phyloP scores from a whole-genome alignment of 2,797 vertebrate species.

The Linurgus olivaceus region DNA sequence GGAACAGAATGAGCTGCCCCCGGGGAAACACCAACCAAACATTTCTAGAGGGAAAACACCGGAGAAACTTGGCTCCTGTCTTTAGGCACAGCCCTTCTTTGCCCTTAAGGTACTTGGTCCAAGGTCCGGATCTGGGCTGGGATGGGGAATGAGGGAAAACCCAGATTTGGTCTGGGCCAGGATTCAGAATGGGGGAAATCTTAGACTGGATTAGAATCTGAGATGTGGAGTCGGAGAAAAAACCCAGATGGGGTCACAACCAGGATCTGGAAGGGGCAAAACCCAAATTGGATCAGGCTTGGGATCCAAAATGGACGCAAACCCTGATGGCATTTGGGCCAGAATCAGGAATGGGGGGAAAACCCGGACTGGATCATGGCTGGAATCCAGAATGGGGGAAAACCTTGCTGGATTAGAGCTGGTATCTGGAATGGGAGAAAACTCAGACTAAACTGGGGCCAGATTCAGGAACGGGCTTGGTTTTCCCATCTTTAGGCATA shows the following conservation, averaged over 20 bases:
- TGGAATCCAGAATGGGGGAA: no score
- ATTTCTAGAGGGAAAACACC: background rate
- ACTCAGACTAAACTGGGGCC: rapidly evolving
- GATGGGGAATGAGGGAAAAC: background rate
- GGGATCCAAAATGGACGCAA: background rate
- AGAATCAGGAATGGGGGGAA: background rate
- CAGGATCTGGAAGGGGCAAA: background rate
- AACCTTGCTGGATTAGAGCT: background rate
- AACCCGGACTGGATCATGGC: rapidly evolving
- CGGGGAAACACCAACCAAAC: background rate
- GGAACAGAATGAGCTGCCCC: background rate
- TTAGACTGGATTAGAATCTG: background rate
- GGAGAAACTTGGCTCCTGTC: background rate
- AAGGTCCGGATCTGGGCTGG: background rate
- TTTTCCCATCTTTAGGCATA: background rate
- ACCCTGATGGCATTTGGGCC: background rate
- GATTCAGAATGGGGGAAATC: background rate
- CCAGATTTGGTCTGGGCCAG: background rate
- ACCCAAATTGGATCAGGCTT: background rate
- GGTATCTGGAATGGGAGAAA: background rate
- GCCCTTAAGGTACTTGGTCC: background rate
- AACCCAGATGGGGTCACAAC: background rate
- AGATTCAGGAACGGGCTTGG: rapidly evolving
- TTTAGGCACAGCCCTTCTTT: background rate
- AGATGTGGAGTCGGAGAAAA: rapidly evolving